Base-by-base conservation (phyloP, 2,113 vertebrate genomes). In the Haemorhous mexicanus region DNA sequence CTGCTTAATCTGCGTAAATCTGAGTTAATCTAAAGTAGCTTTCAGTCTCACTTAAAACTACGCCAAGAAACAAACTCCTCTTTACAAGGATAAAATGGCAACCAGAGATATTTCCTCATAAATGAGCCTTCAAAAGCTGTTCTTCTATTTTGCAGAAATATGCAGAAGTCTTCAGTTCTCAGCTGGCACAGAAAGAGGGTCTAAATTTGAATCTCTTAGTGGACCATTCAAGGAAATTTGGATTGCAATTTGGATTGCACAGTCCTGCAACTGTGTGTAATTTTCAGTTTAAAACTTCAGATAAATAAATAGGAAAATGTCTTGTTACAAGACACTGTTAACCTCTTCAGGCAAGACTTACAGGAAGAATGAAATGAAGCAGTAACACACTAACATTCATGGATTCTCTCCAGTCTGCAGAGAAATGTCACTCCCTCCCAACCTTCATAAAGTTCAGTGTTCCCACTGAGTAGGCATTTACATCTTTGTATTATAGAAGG, bases 1-100 rank as follows among this genome's bases (percentile, higher is more conserved):
- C 88, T 95, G 68, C 74, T 82, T 94, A 90, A 94, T 95, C 90
- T 94, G 61, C 72, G 74, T 77, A 91, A 95, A 91, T 85, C 87
- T 9, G 6, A 68, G 21, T 89, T 80, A 94, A 82, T 80, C 81
- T 85, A 50, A 95, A 96, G 53, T 87, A 89, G 79, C 13, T 95
- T 95, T 86, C 76, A 78, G 41, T 74, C 70, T 44, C 3, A 0
- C 74, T 96, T 84, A 93, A 95, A 96, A 87, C 21, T 69, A 96
- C 16, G n/a, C 49, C 83, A 84, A 92, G 68, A 56, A 96, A 72
- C 19, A 93, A 92, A 72, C 9, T 72, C 85, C 59, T 75, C 61
- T 90, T 92, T 89, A 59, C 39, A 64, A 59, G 44, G 43, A 74
- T 64, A 49, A 84, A 90, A 78, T 84, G n/a, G 11, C 64, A 91